phyloP scores from a whole-genome alignment of 2,888 invertebrate species.

The Junonia oenone region DNA sequence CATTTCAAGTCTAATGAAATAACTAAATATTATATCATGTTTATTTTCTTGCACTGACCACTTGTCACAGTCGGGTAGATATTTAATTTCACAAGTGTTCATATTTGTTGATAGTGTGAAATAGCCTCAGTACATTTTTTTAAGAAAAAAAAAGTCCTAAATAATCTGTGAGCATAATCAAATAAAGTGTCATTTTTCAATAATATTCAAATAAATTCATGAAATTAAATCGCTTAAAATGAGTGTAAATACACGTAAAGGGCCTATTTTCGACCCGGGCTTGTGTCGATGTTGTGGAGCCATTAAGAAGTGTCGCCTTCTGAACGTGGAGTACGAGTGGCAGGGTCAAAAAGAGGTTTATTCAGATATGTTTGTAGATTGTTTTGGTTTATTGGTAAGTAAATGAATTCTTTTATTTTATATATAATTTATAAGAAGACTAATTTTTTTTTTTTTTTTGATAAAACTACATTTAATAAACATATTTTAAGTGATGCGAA shows the following conservation, averaged over 20 bases:
- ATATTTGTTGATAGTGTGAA: neutral
- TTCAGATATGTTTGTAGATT: constrained; percentile 62
- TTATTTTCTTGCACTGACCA: too few relatives aligned
- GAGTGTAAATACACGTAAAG: constrained; percentile 37
- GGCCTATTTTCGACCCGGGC: constrained; percentile 56
- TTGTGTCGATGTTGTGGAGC: constrained; percentile 59
- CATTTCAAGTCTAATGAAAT: too few relatives aligned
- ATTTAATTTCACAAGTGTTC: too few relatives aligned
- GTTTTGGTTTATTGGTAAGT: constrained; percentile 58
- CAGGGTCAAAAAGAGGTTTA: constrained; percentile 57
- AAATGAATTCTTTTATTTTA: neutral
- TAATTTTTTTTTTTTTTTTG: too few relatives aligned
- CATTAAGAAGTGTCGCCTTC: constrained; percentile 56
- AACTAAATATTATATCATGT: too few relatives aligned
- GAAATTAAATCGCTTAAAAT: constrained; percentile 11
- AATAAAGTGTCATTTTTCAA: neutral
- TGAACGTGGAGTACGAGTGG: constrained; percentile 61
- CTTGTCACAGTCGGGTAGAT: too few relatives aligned
- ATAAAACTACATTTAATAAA: too few relatives aligned
- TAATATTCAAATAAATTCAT: constrained; percentile 6
- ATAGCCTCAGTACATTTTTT: neutral
- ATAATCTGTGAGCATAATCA: neutral
- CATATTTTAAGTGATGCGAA: too few relatives aligned
- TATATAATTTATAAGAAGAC: too few relatives aligned
- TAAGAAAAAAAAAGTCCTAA: neutral